These are phyloP conservation scores for rabbit (Oryctolagus cuniculus) DNA, from an alignment of 2,113 vertebrate genomes.

Conservation along the genomic window mOryCun1.1 NC_091443.1:38792001-38792500, in stretches of 20 bases:
- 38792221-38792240: slow-evolving; percentile 48
- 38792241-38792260: background rate
- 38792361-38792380: slow-evolving; percentile 15
- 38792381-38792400: slow-evolving; percentile 6
- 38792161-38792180: slow-evolving; percentile 17
- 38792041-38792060: background rate
- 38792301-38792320: background rate
- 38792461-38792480: slow-evolving; percentile 39
- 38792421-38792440: slow-evolving; percentile 42
- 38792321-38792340: slow-evolving; percentile 21
- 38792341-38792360: background rate
- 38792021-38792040: background rate
- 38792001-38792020: background rate
- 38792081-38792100: background rate
- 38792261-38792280: background rate
- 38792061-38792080: background rate
- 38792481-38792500: slow-evolving; percentile 58
- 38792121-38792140: background rate
- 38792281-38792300: slow-evolving; percentile 55
- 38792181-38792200: slow-evolving; percentile 50
- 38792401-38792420: slow-evolving; percentile 18
- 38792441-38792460: slow-evolving; percentile 54
- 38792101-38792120: background rate
- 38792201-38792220: slow-evolving; percentile 31
- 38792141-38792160: background rate